Percentiles rank a stretch among this genome's conserved stretches.
Conservation (phyloP, 1,140 invertebrate species). For the Conus ventricosus region DNA sequence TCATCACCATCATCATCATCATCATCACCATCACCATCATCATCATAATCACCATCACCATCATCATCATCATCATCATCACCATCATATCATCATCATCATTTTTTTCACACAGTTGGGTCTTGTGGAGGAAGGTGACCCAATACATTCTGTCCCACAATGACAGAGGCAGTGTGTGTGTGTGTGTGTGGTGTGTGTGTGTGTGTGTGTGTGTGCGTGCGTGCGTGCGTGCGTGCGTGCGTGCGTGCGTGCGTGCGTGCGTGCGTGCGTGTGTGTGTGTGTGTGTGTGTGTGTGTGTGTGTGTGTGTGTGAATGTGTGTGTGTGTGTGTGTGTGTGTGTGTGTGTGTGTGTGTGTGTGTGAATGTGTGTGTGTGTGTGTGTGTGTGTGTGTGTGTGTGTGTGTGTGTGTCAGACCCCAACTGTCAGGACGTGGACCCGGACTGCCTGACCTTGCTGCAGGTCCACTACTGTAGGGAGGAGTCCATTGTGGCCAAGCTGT, state of each 20-base stretch:
- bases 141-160: too few relatives aligned
- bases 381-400: constrained; percentile 7
- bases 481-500: not conserved
- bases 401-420: constrained; percentile 18
- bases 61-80: not conserved
- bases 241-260: not conserved
- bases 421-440: constrained; percentile 32
- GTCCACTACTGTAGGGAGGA: constrained; percentile 21
- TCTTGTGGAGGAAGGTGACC: too few relatives aligned
- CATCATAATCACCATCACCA: not conserved
- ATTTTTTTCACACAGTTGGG: not conserved
- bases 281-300: constrained; percentile 15
- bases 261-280: constrained; percentile 4
- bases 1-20: not conserved
- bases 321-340: not conserved
- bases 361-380: not conserved
- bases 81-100: not conserved
- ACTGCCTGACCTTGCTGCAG: constrained; percentile 27
- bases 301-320: not conserved
- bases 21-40: not conserved
- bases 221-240: not conserved
- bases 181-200: not conserved
- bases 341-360: constrained; percentile 15
- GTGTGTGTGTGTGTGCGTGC: constrained; percentile 4
- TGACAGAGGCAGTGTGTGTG: not conserved